Percentiles rank a stretch among this genome's conserved stretches.
phyloP scores from a whole-genome alignment of 2,113 vertebrate species.

The Lanius collurio region DNA sequence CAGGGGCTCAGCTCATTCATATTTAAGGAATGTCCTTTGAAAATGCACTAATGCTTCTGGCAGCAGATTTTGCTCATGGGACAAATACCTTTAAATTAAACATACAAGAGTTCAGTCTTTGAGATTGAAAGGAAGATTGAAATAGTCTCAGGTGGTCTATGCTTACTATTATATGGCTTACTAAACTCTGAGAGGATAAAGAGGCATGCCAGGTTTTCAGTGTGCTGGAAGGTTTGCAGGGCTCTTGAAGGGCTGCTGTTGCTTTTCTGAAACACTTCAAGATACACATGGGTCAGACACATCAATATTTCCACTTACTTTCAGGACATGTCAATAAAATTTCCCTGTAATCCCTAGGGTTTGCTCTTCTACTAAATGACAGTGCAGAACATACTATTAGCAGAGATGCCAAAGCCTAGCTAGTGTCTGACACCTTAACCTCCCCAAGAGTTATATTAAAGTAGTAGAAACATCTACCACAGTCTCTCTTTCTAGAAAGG shows the following conservation, averaged over 20 bases:
- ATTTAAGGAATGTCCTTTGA: background rate
- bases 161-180: background rate
- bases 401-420: conserved; percentile 9
- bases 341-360: background rate
- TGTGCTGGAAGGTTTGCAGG: background rate
- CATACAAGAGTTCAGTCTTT: background rate
- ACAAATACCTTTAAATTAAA: conserved; percentile 29
- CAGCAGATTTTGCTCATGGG: background rate
- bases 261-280: conserved; percentile 11
- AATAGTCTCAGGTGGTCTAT: background rate
- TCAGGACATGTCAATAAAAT: background rate
- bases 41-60: background rate
- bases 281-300: background rate
- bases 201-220: background rate
- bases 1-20: background rate
- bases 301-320: conserved; percentile 31
- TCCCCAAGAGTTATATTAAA: conserved; percentile 10
- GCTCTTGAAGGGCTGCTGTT: background rate
- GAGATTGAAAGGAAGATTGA: conserved; percentile 25
- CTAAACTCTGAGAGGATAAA: background rate
- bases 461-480: background rate
- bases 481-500: background rate
- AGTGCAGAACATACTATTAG: conserved; percentile 24
- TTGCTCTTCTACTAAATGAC: conserved; percentile 27
- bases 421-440: conserved; percentile 2